These are phyloP conservation scores for Ochotona curzoniae DNA, from an alignment of 2,113 vertebrate species.

Conservation along the genomic window DNA sequence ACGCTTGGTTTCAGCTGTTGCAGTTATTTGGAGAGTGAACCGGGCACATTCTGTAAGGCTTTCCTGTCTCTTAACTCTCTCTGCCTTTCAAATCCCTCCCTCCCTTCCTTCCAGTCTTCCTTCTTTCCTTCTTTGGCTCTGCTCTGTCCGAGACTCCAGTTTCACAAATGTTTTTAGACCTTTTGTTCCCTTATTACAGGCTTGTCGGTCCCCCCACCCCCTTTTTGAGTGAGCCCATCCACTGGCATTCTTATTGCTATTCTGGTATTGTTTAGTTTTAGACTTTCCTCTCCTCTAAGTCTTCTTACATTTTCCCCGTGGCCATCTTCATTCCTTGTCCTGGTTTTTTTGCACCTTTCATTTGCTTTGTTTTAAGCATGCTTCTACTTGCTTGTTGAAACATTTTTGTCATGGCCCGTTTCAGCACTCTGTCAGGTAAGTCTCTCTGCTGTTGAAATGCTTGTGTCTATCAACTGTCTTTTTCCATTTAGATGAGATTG, in stretches of 20 bases:
- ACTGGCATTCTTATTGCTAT: not conserved
- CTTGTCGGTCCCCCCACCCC: not conserved
- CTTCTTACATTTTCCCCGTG: not conserved
- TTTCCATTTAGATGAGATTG: not conserved
- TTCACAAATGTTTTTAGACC: not conserved
- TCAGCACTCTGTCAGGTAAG: conserved; percentile 8
- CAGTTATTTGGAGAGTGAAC: too few species aligned
- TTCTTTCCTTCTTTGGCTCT: too few species aligned
- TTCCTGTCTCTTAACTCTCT: too few species aligned
- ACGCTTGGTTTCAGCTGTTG: too few species aligned
- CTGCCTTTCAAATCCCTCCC: too few species aligned
- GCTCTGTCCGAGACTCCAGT: not conserved
- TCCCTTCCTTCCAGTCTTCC: too few species aligned
- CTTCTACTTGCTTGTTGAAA: not conserved
- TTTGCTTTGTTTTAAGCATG: not conserved
- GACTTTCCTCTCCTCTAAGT: conserved; percentile 5
- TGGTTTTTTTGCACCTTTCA: not conserved
- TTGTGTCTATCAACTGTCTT: not conserved
- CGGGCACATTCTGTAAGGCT: too few species aligned
- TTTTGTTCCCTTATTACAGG: not conserved
- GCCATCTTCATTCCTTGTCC: not conserved
- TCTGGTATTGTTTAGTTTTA: conserved; percentile 19
- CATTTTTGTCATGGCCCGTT: not conserved
- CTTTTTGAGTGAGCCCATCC: not conserved
- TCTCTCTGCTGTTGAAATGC: not conserved